Evolutionary conservation across 2,113 vertebrate species (phyloP), one percentile per base, ranked within the genome.

Genomic region (Bufo bufo): DNA sequence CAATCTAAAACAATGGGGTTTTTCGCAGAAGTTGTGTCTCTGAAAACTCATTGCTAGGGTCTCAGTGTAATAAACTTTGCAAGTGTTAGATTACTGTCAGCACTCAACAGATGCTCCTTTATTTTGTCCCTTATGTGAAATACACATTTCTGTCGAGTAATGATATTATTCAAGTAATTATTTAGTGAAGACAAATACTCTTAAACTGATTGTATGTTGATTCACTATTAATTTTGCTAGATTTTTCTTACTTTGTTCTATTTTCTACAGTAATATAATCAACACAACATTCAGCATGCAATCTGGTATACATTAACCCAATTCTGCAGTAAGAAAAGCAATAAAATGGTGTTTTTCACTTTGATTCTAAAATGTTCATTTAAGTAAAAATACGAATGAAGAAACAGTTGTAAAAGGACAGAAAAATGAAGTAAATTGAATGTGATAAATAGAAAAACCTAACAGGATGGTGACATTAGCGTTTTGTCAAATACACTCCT

Each of bases 1-100:
- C 92, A 90, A 91, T 91, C 86, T 89, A 89, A 87, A 92, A 91
- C 79, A 92, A 71, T 90, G 88, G 85, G 90, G 88, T 89, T 90
- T 89, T 90, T 85, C 83, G 89, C 77, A 71, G 56, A 77, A 56
- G 80, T 82, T 89, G 88, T 63, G 87, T 88, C 87, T 92, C 89
- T 90, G 81, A 91, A 85, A 89, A 86, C 86, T 43, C 58, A 87
- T 23, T 79, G 78, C 69, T 63, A 72, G 86, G 90, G 91, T 93
- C 92, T 94, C 90, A 92, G 89, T 87, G 90, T 75, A 88, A 85
- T 86, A 91, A 91, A 90, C 87, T 78, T 92, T 80, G 77, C 8
- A 79, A 85, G 49, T 86, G 86, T 90, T 89, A 90, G 4, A 10
- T 87, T 91, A 90, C 75, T 90, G 74, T 72, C 77, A 86, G 84